These are phyloP conservation scores for Coregonus sp. DNA, from an alignment of 2,797 vertebrate species.

Conservation along the genomic window DNA sequence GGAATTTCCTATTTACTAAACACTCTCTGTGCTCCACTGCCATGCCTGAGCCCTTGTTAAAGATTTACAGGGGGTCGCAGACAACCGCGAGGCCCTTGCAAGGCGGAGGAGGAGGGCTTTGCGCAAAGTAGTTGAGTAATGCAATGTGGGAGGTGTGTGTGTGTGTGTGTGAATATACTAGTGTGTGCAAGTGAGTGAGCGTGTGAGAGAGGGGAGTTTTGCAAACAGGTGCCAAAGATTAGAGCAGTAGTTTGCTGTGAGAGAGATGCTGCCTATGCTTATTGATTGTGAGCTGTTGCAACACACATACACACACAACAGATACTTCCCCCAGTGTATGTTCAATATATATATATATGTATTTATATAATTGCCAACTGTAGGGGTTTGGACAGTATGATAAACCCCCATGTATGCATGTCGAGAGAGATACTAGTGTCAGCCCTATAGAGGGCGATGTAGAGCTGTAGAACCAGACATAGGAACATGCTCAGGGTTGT, in stretches of 20 bases:
- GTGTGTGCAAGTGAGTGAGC: slow-evolving; percentile 4
- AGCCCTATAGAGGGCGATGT: slow-evolving; percentile 42
- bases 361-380: slow-evolving; percentile 34
- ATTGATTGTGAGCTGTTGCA: slow-evolving; percentile 59
- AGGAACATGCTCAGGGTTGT: slow-evolving; percentile 7
- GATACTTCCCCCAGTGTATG: slow-evolving; percentile 34
- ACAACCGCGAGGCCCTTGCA: slow-evolving; percentile 32
- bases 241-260: slow-evolving; percentile 61
- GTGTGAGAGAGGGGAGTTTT: slow-evolving; percentile 28
- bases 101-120: slow-evolving; percentile 28
- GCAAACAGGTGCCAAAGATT: slow-evolving; percentile 57
- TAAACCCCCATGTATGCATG: slow-evolving; percentile 31
- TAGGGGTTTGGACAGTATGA: slow-evolving; percentile 27
- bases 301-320: slow-evolving; percentile 64
- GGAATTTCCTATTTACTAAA: slow-evolving; percentile 39
- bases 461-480: slow-evolving; percentile 38
- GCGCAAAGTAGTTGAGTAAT: slow-evolving; percentile 46
- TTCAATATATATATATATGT: slow-evolving; percentile 1
- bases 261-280: slow-evolving; percentile 53
- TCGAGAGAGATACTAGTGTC: slow-evolving; percentile 8
- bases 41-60: slow-evolving; percentile 43
- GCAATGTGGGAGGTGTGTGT: slow-evolving; percentile 46
- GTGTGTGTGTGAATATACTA: not conserved
- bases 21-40: slow-evolving; percentile 30
- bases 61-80: slow-evolving; percentile 39